phyloP scores from a whole-genome alignment of 2,113 vertebrate species.

The Neogale vison region DNA sequence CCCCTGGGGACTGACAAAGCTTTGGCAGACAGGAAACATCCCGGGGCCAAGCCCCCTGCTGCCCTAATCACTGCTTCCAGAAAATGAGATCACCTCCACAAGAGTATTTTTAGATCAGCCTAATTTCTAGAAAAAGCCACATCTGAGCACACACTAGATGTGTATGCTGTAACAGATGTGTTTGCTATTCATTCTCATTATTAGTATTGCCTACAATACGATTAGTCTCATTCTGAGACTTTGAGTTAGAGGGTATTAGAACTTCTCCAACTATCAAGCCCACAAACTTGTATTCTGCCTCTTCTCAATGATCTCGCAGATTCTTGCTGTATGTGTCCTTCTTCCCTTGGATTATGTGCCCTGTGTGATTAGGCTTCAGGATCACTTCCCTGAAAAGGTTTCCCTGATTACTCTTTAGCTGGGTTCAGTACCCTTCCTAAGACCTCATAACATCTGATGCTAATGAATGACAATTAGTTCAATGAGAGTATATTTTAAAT shows the following conservation, averaged over 20 bases:
- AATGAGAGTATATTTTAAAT: not conserved
- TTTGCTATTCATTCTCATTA: constrained; percentile 46
- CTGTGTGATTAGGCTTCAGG: not conserved
- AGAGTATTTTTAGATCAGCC: constrained; percentile 59
- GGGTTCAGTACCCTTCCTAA: not conserved
- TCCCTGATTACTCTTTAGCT: not conserved
- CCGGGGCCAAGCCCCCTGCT: not conserved
- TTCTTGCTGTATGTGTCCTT: not conserved
- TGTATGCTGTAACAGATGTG: not conserved
- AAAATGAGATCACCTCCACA: not conserved
- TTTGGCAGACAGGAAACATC: constrained; percentile 34
- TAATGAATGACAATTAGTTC: not conserved
- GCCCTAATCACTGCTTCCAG: constrained; percentile 28
- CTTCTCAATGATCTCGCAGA: not conserved
- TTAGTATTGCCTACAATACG: constrained; percentile 55
- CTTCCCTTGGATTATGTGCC: not conserved
- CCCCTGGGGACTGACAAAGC: constrained; percentile 3
- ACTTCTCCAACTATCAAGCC: not conserved
- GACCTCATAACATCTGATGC: not conserved
- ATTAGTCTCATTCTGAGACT: constrained; percentile 25
- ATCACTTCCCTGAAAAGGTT: not conserved
- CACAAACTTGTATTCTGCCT: not conserved
- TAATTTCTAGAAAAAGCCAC: constrained; percentile 47
- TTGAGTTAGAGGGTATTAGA: not conserved
- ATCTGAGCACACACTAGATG: not conserved